phyloP scores from a whole-genome alignment of 1,140 invertebrate species.

The Ganaspis sp. region DNA sequence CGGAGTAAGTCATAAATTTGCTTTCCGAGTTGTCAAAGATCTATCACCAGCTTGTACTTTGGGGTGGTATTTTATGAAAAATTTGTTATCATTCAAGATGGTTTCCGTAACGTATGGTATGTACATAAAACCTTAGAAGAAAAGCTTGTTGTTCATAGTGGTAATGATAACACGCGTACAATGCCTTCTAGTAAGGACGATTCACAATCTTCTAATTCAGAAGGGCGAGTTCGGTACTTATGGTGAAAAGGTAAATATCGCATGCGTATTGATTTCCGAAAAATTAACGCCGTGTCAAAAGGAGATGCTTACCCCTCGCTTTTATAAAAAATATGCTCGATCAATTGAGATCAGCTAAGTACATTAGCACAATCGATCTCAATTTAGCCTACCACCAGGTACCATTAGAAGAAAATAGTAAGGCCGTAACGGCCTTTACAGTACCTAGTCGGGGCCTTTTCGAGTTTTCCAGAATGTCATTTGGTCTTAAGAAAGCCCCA shows the following conservation, averaged over 20 bases:
- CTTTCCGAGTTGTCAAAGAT: neutral
- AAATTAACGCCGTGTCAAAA: neutral
- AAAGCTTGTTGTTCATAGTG: neutral
- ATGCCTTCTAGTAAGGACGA: neutral
- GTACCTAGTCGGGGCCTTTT: constrained; percentile 67
- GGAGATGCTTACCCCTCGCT: neutral
- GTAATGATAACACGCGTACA: neutral
- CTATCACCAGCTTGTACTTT: neutral
- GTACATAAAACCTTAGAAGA: neutral
- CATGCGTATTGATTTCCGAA: too few relatives aligned
- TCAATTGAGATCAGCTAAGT: neutral
- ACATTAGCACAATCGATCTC: neutral
- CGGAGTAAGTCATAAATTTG: neutral
- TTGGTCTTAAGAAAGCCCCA: too few relatives aligned
- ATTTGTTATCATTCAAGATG: neutral
- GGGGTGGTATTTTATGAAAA: neutral
- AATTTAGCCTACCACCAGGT: neutral
- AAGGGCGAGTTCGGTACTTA: too few relatives aligned
- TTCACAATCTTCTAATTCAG: too few relatives aligned
- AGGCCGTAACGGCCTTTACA: constrained; percentile 64
- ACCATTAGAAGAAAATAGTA: neutral
- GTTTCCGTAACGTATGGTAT: neutral
- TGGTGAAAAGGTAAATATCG: too few relatives aligned
- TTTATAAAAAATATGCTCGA: neutral
- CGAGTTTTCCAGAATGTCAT: constrained; percentile 70